Conservation (phyloP, 2,888 invertebrate genomes). For the Tipula vernalis region DNA sequence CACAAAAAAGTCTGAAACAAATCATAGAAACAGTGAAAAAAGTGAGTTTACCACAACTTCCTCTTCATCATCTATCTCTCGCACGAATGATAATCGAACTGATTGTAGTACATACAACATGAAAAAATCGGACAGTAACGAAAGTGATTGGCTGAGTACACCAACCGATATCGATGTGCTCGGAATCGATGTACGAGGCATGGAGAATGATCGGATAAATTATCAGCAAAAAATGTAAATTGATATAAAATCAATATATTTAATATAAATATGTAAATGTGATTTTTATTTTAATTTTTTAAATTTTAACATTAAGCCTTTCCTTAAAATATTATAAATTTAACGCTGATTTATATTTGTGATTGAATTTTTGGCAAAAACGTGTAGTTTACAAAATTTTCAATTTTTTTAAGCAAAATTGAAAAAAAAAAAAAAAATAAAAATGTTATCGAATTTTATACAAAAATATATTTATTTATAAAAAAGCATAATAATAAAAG, state of each 20-base stretch:
- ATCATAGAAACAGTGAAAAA: not conserved
- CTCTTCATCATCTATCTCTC: conserved; percentile 16
- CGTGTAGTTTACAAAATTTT: not conserved
- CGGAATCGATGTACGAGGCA: conserved; percentile 23
- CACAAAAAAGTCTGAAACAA: not conserved
- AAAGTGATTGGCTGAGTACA: conserved; percentile 23
- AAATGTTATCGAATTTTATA: not conserved
- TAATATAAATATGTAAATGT: not conserved
- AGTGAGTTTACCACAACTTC: not conserved
- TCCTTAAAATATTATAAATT: not conserved
- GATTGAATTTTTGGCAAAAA: not conserved
- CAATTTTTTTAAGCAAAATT: not conserved
- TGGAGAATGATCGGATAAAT: conserved; percentile 22
- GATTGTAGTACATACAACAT: conserved; percentile 15
- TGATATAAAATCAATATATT: not conserved
- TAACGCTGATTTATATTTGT: not conserved
- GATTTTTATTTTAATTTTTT: not conserved
- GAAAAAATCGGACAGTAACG: conserved; percentile 23
- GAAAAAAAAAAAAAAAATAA: too few relatives aligned
- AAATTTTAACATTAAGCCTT: not conserved
- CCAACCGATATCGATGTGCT: conserved; percentile 22
- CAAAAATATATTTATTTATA: not conserved
- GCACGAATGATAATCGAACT: not conserved
- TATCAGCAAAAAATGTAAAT: conserved; percentile 11
- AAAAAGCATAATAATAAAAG: not conserved